Evolutionary conservation across 2,888 invertebrate genomes (phyloP), one percentile per base, ranked within the genome.

Genomic region (Sminthurinus aureus): DNA sequence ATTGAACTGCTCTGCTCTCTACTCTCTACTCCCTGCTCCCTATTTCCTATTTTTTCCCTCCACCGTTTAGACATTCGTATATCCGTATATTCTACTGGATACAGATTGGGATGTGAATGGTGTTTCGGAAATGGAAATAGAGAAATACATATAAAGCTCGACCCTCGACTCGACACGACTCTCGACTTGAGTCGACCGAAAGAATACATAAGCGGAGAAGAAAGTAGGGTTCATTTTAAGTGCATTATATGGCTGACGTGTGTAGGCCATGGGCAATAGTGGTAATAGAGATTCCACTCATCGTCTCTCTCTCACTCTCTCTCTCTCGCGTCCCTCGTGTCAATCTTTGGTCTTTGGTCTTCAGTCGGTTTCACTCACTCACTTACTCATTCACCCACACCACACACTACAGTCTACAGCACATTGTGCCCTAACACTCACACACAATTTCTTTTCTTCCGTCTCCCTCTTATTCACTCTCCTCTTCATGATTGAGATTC

Each of bases 221-320:
- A 71, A 24, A 24, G 24, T 20, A 24, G 71, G 71, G 71, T 22
- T 24, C 24, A 71, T 71, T 71, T 71, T 71, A 71, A 71, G 71
- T 71, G 26, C 71, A 71, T 71, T 71, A 22, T n/a, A 71, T 24
- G 71, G 22, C 26, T 71, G 24, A 71, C 71, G n/a, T 71, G 71
- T 71, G 13, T 67, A 67, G 64, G 64, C n/a, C 15, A n/a, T 4
- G 9, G 38, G 38, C 38, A 38, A 38, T 38, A 38, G 38, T 38
- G 69, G 69, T 69, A 69, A 69, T 69, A 69, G 71, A 71, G 71
- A 71, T 71, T 71, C 71, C 71, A 71, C 71, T 71, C 71, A 69
- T 69, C 67, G 13, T 20, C 58, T 58, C 58, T 38, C 38, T 38
- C 38, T n/a, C n/a, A n/a, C n/a, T 20, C 58, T 58, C 58, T 20